Conservation (phyloP, 2,113 vertebrate genomes). For the Heteronetta atricapilla region DNA sequence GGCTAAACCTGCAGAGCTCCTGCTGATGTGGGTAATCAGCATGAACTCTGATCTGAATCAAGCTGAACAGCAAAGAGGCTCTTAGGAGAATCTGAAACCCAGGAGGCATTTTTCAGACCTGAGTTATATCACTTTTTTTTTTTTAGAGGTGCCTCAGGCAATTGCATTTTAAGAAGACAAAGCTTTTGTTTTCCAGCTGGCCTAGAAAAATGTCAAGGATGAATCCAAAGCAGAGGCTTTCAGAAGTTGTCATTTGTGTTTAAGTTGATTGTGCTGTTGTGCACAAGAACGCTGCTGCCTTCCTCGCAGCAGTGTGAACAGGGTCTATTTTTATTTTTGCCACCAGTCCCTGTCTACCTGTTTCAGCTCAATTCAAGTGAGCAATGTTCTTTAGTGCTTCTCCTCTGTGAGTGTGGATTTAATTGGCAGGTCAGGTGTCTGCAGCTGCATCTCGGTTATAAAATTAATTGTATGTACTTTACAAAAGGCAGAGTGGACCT, state of each 20-base stretch:
- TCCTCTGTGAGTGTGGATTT: background rate
- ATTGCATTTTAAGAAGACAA: slow-evolving; percentile 71
- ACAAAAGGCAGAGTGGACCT: background rate
- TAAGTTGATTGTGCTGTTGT: slow-evolving; percentile 63
- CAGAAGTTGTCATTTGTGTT: slow-evolving; percentile 69
- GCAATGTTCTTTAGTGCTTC: background rate
- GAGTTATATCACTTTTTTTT: slow-evolving; percentile 52
- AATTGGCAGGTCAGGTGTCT: background rate
- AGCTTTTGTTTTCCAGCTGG: slow-evolving; percentile 68
- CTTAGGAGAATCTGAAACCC: slow-evolving; percentile 45
- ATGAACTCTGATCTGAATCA: slow-evolving; percentile 1
- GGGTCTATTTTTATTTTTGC: background rate
- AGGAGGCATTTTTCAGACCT: slow-evolving; percentile 54
- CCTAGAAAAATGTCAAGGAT: slow-evolving; percentile 71
- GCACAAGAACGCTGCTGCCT: background rate
- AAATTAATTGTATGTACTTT: background rate
- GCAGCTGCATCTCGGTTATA: background rate
- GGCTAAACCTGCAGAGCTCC: slow-evolving; percentile 31
- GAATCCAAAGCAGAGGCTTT: slow-evolving; percentile 67
- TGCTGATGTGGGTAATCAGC: slow-evolving; percentile 38
- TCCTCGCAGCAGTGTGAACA: rapidly evolving
- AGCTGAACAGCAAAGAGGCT: slow-evolving; percentile 58
- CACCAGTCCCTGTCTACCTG: background rate
- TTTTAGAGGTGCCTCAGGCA: slow-evolving; percentile 55
- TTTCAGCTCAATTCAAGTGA: background rate